Percentiles rank a stretch among this genome's conserved stretches.
Conservation (phyloP, 37 sponge, comb jelly and placozoan species). For the Oopsacas minuta region DNA sequence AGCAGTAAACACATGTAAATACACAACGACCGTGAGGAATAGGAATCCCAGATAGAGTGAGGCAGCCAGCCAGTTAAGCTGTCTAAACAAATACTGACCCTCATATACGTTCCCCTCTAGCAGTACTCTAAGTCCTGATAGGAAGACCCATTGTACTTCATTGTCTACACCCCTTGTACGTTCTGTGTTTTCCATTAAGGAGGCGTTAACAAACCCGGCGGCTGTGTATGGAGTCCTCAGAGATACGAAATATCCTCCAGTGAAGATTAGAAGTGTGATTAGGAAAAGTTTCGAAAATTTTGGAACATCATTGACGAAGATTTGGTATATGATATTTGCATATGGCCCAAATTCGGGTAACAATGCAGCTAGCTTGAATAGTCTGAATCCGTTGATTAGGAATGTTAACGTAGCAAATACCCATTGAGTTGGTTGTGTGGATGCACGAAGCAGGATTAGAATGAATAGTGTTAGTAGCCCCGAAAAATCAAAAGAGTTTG, state of each 20-base stretch:
- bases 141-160: slow-evolving; percentile 11
- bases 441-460: background rate
- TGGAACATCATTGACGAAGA: background rate
- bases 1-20: background rate
- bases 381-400: background rate
- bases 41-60: background rate
- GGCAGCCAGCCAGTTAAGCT: slow-evolving; percentile 10
- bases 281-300: background rate
- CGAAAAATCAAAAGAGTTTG: background rate
- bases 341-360: background rate
- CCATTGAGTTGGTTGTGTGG: slow-evolving; percentile 11
- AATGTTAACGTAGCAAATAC: background rate
- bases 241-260: background rate
- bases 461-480: background rate
- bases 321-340: background rate
- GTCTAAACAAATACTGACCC: background rate
- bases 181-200: background rate
- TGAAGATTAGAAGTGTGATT: background rate
- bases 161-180: background rate
- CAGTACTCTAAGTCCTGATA: background rate
- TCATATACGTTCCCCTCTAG: background rate
- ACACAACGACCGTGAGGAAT: background rate
- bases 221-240: background rate
- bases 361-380: background rate
- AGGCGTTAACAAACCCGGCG: background rate